Evolutionary conservation across 2,113 vertebrate species (phyloP), one percentile per base, ranked within the genome.

Genomic region (Chaetura pelagica): DNA sequence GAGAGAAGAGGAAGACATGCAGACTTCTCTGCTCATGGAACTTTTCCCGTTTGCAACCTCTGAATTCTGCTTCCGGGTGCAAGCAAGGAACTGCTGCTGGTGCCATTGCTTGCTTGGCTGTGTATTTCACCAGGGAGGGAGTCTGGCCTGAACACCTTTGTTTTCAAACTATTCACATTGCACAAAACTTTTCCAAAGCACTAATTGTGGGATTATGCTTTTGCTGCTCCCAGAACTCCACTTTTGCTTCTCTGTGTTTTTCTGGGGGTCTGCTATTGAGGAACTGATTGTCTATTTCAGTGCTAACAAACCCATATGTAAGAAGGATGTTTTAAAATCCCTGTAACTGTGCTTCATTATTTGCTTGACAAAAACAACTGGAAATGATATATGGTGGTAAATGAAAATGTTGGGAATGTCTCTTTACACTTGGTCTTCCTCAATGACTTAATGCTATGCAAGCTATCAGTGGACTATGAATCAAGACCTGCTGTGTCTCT

Each of bases 1-100:
- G 27, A 20, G 21, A 42, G 38, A 38, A 4, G 13, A 12, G 40
- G 8, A 51, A 51, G 35, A 55, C 0, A 0, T 32, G 40, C n/a
- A 40, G 40, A 24, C 10, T 66, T 40, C 63, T 79, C 34, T 19
- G 27, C 57, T 67, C n/a, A 15, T 54, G 4, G 2, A 32, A 9
- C 22, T 49, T 51, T 35, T 29, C 35, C 15, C 42, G 8, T n/a
- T 61, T 51, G 34, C 32, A 55, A 6, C 49, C 21, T 42, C 35
- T 24, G 48, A 59, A 61, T 64, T 72, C 44, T 52, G 18, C 67
- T 52, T 22, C 44, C 58, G 34, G 38, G 51, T 19, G 29, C 64
- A 84, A 20, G 23, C 20, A 7, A 0, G 7, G 27, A 20, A 35
- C 11, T 23, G 17, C 42, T 54, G 18, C 15, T 69, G 51, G 49